phyloP scores from a whole-genome alignment of 2,888 invertebrate genomes.

The Pollenia labialis region DNA sequence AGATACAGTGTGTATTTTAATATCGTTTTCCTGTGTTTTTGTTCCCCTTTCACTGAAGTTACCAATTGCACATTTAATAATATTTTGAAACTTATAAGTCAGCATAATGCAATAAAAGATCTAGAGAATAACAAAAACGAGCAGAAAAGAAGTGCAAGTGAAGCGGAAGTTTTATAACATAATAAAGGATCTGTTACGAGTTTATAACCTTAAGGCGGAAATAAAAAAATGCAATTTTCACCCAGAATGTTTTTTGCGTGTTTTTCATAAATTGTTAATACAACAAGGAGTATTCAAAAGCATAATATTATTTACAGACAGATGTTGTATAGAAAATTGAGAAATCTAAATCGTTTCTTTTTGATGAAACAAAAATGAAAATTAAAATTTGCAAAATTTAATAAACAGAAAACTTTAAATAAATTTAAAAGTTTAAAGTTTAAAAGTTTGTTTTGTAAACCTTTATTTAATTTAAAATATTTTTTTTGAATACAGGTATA shows the following conservation, averaged over 20 bases:
- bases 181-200: conserved; percentile 49
- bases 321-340: too few relatives aligned
- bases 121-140: conserved; percentile 6
- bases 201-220: conserved; percentile 47
- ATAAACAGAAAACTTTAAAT: too few relatives aligned
- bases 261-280: background rate
- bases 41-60: conserved; percentile 48
- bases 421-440: too few relatives aligned
- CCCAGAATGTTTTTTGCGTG: background rate
- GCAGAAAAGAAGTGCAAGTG: conserved; percentile 1
- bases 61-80: conserved; percentile 65
- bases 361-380: too few relatives aligned
- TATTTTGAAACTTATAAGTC: conserved; percentile 54
- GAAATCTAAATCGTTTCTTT: too few relatives aligned
- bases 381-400: too few relatives aligned
- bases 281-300: too few relatives aligned
- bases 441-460: too few relatives aligned
- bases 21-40: conserved; percentile 69
- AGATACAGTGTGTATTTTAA: conserved; percentile 4
- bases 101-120: conserved; percentile 34
- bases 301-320: too few relatives aligned
- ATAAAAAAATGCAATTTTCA: conserved; percentile 39
- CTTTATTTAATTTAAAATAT: too few relatives aligned
- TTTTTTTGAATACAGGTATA: too few relatives aligned
- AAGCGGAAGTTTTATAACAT: conserved; percentile 42